Percentiles rank a stretch among this genome's conserved stretches.
These are phyloP conservation scores for Drosophila monieri DNA, from an alignment of 2,888 invertebrate genomes.

Conservation along the genomic window DNA sequence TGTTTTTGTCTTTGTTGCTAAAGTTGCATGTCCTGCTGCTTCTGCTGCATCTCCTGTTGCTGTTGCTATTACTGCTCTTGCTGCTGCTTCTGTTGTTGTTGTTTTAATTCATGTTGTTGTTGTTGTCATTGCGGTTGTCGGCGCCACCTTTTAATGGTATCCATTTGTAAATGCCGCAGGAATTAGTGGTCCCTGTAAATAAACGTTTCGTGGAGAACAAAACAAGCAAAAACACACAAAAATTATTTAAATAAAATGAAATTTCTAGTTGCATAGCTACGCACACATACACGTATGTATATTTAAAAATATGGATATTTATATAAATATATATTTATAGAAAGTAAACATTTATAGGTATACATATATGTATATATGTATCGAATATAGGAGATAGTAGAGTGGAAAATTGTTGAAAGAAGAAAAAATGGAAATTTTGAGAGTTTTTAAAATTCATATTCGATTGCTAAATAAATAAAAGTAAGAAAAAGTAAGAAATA, in stretches of 20 bases:
- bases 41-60: constrained; percentile 32
- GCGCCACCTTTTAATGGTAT: constrained; percentile 89
- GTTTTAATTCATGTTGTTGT: constrained; percentile 54
- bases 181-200: constrained; percentile 95
- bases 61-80: constrained; percentile 44
- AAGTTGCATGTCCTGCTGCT: constrained; percentile 52
- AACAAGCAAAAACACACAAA: constrained; percentile 61
- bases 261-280: constrained; percentile 50
- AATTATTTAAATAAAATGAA: constrained; percentile 73
- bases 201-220: constrained; percentile 67
- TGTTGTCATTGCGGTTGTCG: constrained; percentile 77
- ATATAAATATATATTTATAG: constrained; percentile 54
- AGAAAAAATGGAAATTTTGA: constrained; percentile 6
- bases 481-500: constrained; percentile 7
- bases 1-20: constrained; percentile 50
- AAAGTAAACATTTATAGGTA: constrained; percentile 53
- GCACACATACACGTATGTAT: constrained; percentile 53
- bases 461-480: constrained; percentile 21
- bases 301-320: constrained; percentile 33
- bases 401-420: constrained; percentile 23
- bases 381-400: constrained; percentile 23
- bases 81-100: constrained; percentile 40
- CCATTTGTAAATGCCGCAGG: constrained; percentile 99
- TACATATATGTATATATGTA: constrained; percentile 29
- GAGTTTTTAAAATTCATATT: constrained; percentile 7